Conservation (phyloP, 1,140 invertebrate genomes). For the Drosophila nannoptera region DNA sequence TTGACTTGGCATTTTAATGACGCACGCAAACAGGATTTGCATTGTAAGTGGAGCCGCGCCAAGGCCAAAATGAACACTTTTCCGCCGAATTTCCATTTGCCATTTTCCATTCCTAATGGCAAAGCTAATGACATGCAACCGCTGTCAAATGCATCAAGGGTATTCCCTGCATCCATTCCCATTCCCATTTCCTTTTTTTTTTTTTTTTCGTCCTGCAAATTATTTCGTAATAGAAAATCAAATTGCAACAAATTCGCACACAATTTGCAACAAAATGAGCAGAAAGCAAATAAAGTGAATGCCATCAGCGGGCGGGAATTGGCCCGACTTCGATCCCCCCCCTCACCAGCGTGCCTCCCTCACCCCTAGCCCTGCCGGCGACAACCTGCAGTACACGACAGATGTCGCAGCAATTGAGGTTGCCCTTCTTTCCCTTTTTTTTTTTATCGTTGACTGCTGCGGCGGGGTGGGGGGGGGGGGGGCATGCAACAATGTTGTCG, state of each 20-base stretch:
- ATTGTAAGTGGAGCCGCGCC: conserved; percentile 32
- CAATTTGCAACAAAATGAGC: conserved; percentile 70
- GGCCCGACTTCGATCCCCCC: conserved; percentile 56
- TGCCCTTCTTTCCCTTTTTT: neutral
- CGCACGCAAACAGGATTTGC: conserved; percentile 54
- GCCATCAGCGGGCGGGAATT: conserved; percentile 65
- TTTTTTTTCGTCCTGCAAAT: conserved; percentile 38
- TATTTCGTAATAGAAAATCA: conserved; percentile 74
- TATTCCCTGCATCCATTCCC: too few relatives aligned
- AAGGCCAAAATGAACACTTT: conserved; percentile 41
- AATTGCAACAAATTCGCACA: conserved; percentile 75
- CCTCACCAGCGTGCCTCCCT: too few relatives aligned
- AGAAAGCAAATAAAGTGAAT: conserved; percentile 63
- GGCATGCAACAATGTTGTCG: conserved; percentile 69
- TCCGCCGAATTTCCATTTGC: conserved; percentile 9
- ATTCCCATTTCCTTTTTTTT: too few relatives aligned
- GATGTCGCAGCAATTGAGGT: conserved; percentile 54
- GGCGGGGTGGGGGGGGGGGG: conserved; percentile 6
- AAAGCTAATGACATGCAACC: too few relatives aligned
- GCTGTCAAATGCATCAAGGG: too few relatives aligned
- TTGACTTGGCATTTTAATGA: conserved; percentile 71
- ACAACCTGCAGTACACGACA: conserved; percentile 31
- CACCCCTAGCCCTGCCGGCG: neutral
- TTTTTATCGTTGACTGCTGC: neutral
- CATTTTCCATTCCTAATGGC: too few relatives aligned